Evolutionary conservation across 2,113 vertebrate genomes (phyloP).

Genomic region (human (Homo sapiens)): DNA sequence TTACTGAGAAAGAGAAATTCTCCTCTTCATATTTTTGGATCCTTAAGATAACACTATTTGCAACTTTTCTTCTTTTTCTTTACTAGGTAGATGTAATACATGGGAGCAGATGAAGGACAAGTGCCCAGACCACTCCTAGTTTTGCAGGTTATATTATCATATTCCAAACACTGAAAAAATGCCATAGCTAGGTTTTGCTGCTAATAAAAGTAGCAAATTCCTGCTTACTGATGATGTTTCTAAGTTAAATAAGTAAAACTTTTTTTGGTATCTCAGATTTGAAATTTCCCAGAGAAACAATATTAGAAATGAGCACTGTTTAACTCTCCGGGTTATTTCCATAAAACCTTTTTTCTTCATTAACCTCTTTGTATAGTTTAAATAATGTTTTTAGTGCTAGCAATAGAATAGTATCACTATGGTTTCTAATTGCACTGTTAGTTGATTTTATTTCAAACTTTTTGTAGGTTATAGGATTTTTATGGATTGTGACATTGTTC

Average conservation of each 20-base stretch:
- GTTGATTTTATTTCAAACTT: not conserved
- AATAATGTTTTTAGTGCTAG: slow-evolving; percentile 10
- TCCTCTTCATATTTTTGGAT: slow-evolving; percentile 26
- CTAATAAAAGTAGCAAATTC: not conserved
- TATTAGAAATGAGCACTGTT: not conserved
- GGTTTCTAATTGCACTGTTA: not conserved
- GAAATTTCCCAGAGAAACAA: not conserved
- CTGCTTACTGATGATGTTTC: not conserved
- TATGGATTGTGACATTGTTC: not conserved
- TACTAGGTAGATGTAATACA: not conserved
- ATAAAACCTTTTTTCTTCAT: not conserved
- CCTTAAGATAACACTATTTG: not conserved
- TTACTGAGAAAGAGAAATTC: slow-evolving; percentile 44
- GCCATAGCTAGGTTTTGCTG: not conserved
- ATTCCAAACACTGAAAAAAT: not conserved
- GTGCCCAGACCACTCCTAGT: not conserved
- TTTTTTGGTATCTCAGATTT: not conserved
- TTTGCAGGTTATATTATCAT: not conserved
- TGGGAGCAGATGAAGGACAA: not conserved
- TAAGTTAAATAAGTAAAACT: slow-evolving; percentile 2
- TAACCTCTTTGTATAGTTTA: slow-evolving; percentile 23
- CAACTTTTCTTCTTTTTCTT: not conserved
- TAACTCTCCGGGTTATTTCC: not conserved
- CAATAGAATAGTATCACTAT: not conserved
- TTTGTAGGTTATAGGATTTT: not conserved